Percentiles rank a stretch among this genome's conserved stretches.
Evolutionary conservation across 1,140 invertebrate species (phyloP).

Genomic region (Lasioglossum baleicum): DNA sequence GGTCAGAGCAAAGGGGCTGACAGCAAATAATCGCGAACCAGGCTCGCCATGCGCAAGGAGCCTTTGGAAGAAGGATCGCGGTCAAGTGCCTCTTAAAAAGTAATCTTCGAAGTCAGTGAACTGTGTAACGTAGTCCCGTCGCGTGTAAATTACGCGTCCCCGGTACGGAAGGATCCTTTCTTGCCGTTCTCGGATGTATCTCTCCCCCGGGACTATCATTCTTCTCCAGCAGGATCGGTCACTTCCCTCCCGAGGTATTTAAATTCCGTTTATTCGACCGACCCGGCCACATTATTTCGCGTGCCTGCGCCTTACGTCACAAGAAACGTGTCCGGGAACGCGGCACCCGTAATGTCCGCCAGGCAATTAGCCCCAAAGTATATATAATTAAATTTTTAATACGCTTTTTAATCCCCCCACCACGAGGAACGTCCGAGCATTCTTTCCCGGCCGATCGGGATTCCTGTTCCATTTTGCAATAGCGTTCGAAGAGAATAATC

Average conservation of each 20-base stretch:
- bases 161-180: constrained; percentile 60
- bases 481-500: too few relatives aligned
- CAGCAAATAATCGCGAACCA: neutral
- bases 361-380: too few relatives aligned
- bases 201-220: constrained; percentile 68
- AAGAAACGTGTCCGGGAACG: too few relatives aligned
- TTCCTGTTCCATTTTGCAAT: too few relatives aligned
- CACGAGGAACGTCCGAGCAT: too few relatives aligned
- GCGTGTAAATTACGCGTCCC: constrained; percentile 68
- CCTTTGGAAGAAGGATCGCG: constrained; percentile 1
- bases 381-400: too few relatives aligned
- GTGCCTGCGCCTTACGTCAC: too few relatives aligned
- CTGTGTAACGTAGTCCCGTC: constrained; percentile 62
- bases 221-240: constrained; percentile 53
- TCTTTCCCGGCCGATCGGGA: too few relatives aligned
- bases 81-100: constrained; percentile 47
- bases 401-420: too few relatives aligned
- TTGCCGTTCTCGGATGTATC: constrained; percentile 60
- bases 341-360: too few relatives aligned
- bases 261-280: constrained; percentile 68
- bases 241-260: constrained; percentile 62
- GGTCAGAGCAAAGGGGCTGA: neutral
- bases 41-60: neutral
- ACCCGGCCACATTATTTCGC: constrained; percentile 45
- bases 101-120: constrained; percentile 64